Evolutionary conservation across 2,797 vertebrate species (phyloP).

Genomic region (Bryconaethiops microstoma): DNA sequence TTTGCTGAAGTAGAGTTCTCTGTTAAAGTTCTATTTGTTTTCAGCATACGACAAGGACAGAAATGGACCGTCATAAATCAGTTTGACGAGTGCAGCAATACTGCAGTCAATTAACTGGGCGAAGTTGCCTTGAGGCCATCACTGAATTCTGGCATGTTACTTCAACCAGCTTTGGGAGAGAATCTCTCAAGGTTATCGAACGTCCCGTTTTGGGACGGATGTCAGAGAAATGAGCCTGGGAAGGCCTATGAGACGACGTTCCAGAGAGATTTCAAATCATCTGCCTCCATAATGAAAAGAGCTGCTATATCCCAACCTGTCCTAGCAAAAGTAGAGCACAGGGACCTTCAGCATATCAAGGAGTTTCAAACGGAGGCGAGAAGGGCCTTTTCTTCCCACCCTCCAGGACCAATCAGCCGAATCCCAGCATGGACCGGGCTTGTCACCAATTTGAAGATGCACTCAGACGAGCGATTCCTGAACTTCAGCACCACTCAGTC

Average conservation of each 20-base stretch:
- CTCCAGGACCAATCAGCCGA: not conserved
- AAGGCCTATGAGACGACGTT: conserved; percentile 43
- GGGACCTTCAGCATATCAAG: conserved; percentile 45
- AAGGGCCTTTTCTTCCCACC: conserved; percentile 36
- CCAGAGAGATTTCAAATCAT: conserved; percentile 44
- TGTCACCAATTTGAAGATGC: conserved; percentile 60
- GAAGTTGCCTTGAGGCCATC: not conserved
- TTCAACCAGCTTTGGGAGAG: not conserved
- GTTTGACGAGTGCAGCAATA: not conserved
- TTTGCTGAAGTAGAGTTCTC: not conserved
- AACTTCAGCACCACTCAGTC: conserved; percentile 44
- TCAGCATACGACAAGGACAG: not conserved
- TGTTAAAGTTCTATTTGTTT: not conserved
- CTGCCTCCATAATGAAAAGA: conserved; percentile 9
- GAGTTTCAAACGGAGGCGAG: conserved; percentile 42
- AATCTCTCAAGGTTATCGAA: conserved; percentile 44
- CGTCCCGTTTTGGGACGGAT: conserved; percentile 48
- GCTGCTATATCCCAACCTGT: not conserved
- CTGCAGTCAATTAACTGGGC: not conserved
- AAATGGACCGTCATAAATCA: not conserved
- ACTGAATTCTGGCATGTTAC: conserved; percentile 39
- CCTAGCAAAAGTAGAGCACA: conserved; percentile 45
- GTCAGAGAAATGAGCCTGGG: not conserved
- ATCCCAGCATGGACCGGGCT: conserved; percentile 36
- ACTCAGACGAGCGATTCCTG: conserved; percentile 18